phyloP scores from a whole-genome alignment of 2,113 vertebrate species.

The Spheniscus mendiculus region DNA sequence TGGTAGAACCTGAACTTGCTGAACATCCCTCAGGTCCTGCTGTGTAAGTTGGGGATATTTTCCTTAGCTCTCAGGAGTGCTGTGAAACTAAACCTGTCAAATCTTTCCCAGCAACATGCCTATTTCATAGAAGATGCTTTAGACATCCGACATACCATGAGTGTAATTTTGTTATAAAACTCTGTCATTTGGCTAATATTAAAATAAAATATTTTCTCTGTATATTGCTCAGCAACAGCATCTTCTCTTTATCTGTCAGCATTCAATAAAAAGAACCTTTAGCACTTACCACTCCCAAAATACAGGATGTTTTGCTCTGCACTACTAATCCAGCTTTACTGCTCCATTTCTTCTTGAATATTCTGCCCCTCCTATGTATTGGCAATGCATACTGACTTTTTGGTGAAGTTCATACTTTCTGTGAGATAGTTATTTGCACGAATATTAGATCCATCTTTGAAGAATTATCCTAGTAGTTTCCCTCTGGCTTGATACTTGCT shows the following conservation, averaged over 20 bases:
- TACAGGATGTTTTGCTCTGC: neutral
- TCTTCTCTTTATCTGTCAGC: neutral
- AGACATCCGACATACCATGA: rapidly evolving
- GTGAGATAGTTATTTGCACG: neutral
- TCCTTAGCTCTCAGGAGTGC: neutral
- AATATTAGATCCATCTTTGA: neutral
- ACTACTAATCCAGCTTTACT: neutral
- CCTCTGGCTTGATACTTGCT: neutral
- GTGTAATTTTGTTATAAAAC: neutral
- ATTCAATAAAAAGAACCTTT: neutral
- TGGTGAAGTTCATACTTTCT: neutral
- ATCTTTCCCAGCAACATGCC: neutral
- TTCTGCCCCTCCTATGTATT: neutral
- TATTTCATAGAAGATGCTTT: neutral
- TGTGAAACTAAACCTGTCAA: neutral
- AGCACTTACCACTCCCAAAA: neutral
- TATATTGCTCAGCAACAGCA: neutral
- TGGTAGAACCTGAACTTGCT: neutral
- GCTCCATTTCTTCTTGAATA: neutral
- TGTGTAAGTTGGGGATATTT: neutral
- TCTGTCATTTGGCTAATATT: neutral
- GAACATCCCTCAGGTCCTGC: neutral
- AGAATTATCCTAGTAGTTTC: neutral
- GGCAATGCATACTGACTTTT: neutral
- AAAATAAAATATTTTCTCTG: neutral